Base-by-base conservation (phyloP, 2,888 invertebrate genomes). In the Caenorhabditis becei region DNA sequence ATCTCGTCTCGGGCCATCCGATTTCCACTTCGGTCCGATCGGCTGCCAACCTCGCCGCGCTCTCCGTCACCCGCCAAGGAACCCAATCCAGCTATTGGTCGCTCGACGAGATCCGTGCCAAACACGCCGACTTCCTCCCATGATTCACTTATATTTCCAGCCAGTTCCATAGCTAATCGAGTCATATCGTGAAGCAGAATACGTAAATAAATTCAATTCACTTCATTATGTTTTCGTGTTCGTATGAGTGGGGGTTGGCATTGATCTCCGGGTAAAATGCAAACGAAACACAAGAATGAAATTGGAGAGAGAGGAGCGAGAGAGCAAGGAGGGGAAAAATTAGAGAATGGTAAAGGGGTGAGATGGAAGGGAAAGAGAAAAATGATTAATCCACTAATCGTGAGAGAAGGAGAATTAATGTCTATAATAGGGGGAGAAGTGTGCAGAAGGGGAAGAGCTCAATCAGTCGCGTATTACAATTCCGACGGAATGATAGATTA, bases 11-110 rank as follows among this genome's bases (percentile, higher is more conserved):
- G 28, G 91, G 72, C 5, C 44, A 93, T 1, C 91, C 96, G 77
- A 92, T 93, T 86, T 94, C 94, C 90, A 93, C 94, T 83, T 93
- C 97, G 70, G 93, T 93, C 1, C 66, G 94, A 16, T 63, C 65
- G 67, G 94, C 96, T 5, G 95, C 95, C 91, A 91, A 93, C 79
- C 93, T 96, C 61, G 97, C 97, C 1, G 93, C 95, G 0, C 92
- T 94, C 67, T 95, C 95, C 37, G 96, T 97, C 4, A 94, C 94
- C 65, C 93, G 93, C 86, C 93, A 93, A 88, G 97, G 97, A 49
- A 96, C 97, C 0, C 97, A 97, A 92, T 93, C 93, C 2, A 96
- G 96, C 89, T 95, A 91, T 90, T 93, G 91, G 75, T 74, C 56
- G 16, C 41, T 75, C 3, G 72, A 75, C 11, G 84, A 86, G 35